These are phyloP conservation scores for Pollenia amentaria DNA, from an alignment of 2,888 invertebrate species.

Conservation along the genomic window DNA sequence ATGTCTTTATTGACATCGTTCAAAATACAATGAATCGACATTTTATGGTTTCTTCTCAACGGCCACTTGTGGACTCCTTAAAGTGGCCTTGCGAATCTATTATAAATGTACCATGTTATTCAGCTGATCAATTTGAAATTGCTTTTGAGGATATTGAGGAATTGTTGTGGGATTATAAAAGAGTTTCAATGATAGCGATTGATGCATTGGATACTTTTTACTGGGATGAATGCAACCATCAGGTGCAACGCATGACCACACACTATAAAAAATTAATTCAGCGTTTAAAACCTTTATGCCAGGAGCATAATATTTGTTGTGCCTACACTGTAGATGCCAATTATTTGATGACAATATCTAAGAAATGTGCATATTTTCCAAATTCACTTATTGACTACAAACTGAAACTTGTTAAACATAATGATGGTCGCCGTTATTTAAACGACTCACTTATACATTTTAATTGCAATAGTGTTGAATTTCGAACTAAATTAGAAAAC, in stretches of 20 bases:
- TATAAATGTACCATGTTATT: conserved; percentile 76
- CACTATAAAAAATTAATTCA: conserved; percentile 76
- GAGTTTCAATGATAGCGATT: conserved; percentile 84
- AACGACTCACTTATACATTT: conserved; percentile 56
- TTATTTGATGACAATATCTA: conserved; percentile 67
- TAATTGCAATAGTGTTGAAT: conserved; percentile 46
- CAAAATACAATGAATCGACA: neutral
- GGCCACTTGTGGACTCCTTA: conserved; percentile 46
- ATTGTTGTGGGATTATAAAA: conserved; percentile 82
- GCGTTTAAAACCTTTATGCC: conserved; percentile 75
- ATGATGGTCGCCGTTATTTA: conserved; percentile 35
- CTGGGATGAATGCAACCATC: conserved; percentile 81
- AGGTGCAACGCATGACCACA: conserved; percentile 75
- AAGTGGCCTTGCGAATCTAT: conserved; percentile 75
- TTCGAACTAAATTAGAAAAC: conserved; percentile 47
- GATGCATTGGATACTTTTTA: conserved; percentile 86
- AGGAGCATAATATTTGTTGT: conserved; percentile 77
- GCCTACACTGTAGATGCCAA: conserved; percentile 76
- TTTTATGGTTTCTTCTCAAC: neutral
- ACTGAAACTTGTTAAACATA: conserved; percentile 55
- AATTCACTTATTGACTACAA: conserved; percentile 71
- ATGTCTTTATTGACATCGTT: neutral
- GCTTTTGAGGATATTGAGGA: conserved; percentile 80
- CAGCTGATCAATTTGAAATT: conserved; percentile 77
- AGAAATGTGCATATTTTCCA: neutral